Evolutionary conservation across 2,797 vertebrate species (phyloP).

Genomic region (Sphenodon punctatus): DNA sequence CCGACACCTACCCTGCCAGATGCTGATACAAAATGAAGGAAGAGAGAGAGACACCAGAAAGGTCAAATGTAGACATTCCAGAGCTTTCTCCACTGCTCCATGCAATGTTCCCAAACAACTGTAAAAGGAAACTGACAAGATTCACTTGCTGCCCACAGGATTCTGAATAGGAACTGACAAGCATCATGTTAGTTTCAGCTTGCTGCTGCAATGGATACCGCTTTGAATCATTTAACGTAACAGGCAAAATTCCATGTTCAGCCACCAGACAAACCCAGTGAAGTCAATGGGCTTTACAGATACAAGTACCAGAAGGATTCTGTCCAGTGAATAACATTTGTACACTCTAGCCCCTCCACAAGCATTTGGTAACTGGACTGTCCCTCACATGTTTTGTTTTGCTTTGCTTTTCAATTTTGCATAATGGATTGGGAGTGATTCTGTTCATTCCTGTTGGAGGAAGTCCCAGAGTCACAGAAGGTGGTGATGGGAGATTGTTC

Average conservation of each 20-base stretch:
- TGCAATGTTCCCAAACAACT: background rate
- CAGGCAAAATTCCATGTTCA: background rate
- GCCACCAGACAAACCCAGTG: background rate
- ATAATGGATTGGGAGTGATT: no score
- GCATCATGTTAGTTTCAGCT: background rate
- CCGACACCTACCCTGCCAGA: background rate
- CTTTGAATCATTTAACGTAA: background rate
- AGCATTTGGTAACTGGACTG: no score
- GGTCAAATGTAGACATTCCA: background rate
- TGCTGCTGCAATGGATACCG: background rate
- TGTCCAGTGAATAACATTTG: no score
- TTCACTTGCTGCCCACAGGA: background rate
- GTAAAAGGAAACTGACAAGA: background rate
- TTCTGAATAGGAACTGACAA: slow-evolving; percentile 12
- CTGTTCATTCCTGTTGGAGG: no score
- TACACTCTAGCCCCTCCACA: no score
- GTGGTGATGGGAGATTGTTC: no score
- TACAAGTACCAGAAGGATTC: background rate
- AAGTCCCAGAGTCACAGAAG: no score
- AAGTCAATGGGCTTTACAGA: background rate
- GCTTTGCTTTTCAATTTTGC: no score
- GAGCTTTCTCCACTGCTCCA: background rate
- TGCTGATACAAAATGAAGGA: background rate
- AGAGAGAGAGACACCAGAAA: background rate
- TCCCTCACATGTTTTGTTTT: no score